phyloP scores from a whole-genome alignment of 2,888 invertebrate species.

The Parelbella ahira region DNA sequence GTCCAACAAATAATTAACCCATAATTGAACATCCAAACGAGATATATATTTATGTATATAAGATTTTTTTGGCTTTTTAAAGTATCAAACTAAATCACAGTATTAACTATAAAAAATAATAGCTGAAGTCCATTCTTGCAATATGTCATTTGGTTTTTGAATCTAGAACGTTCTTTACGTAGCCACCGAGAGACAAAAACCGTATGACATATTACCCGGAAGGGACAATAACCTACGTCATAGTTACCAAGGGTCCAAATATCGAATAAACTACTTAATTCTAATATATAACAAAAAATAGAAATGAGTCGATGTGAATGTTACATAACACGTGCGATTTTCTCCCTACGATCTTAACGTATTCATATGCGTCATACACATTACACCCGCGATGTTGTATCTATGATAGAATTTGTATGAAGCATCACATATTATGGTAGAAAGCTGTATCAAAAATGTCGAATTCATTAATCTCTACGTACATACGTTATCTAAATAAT shows the following conservation, averaged over 20 bases:
- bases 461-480: conserved; percentile 26
- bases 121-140: conserved; percentile 38
- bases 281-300: conserved; percentile 76
- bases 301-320: conserved; percentile 72
- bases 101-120: conserved; percentile 46
- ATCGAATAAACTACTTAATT: conserved; percentile 57
- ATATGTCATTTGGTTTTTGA: conserved; percentile 35
- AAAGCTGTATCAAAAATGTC: conserved; percentile 47
- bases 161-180: too few relatives aligned
- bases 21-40: conserved; percentile 47
- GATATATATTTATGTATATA: conserved; percentile 51
- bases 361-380: conserved; percentile 51
- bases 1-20: conserved; percentile 41
- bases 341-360: conserved; percentile 53
- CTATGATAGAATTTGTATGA: conserved; percentile 34
- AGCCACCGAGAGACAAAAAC: too few relatives aligned
- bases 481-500: conserved; percentile 9
- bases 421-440: conserved; percentile 42
- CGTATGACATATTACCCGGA: conserved; percentile 24
- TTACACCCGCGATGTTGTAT: conserved; percentile 48
- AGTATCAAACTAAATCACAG: conserved; percentile 72
- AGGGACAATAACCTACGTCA: conserved; percentile 22
- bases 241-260: conserved; percentile 50
- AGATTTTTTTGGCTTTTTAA: conserved; percentile 71
- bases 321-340: conserved; percentile 76